Conservation (phyloP, 2,797 vertebrate species). For the Semotilus atromaculatus region DNA sequence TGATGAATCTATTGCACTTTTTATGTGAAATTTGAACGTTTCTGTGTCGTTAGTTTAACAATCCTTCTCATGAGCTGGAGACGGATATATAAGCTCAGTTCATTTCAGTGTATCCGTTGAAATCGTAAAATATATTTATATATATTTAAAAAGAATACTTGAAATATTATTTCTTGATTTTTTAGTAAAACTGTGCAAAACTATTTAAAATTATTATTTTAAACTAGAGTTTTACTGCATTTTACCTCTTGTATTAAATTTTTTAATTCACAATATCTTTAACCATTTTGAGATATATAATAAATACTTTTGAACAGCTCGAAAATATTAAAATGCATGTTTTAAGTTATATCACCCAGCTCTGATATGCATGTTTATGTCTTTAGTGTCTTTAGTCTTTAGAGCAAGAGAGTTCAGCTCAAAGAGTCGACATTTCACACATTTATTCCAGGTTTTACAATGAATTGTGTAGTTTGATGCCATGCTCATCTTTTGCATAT, state of each 20-base stretch:
- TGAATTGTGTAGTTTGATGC: neutral
- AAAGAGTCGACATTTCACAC: neutral
- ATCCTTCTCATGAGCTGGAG: neutral
- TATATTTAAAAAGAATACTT: too few relatives aligned
- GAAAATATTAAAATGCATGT: neutral
- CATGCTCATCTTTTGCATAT: conserved; percentile 7
- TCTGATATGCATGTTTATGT: neutral
- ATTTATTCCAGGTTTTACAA: neutral
- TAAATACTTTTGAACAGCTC: neutral
- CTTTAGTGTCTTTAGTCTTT: neutral
- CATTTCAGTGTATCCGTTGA: neutral
- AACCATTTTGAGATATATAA: neutral
- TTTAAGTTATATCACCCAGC: too few relatives aligned
- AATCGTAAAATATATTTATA: neutral
- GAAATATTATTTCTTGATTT: too few relatives aligned
- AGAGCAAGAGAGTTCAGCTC: neutral
- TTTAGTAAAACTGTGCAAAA: neutral
- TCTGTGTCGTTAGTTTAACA: neutral
- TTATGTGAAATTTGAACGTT: neutral
- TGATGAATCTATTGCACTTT: neutral
- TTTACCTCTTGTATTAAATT: neutral
- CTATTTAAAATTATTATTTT: neutral
- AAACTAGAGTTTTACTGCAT: neutral
- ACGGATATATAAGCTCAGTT: neutral
- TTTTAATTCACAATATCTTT: neutral